Evolutionary conservation across 37 sponge, comb jelly and placozoan genomes (phyloP).

Genomic region (Cliona cf. orientalis): DNA sequence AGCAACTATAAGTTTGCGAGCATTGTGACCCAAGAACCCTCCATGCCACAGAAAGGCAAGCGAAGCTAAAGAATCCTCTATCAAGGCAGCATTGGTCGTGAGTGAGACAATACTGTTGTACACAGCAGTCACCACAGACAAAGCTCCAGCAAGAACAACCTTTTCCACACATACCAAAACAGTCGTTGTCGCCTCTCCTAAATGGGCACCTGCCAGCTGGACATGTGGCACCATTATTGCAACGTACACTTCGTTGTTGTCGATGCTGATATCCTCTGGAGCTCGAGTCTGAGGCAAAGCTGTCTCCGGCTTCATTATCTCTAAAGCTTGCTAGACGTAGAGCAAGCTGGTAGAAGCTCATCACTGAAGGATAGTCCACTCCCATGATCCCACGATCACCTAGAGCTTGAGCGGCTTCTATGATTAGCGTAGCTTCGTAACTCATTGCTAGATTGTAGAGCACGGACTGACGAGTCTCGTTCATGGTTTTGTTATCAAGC

Average conservation of each 20-base stretch:
- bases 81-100: slow-evolving; percentile 24
- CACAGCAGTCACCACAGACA: slow-evolving; percentile 30
- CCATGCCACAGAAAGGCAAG: slow-evolving; percentile 22
- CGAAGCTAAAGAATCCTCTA: slow-evolving; percentile 11
- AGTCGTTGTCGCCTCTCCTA: not conserved
- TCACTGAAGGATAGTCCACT: not conserved
- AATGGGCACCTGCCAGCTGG: not conserved
- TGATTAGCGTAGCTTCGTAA: not conserved
- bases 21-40: slow-evolving; percentile 5
- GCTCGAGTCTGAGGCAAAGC: too few relatives aligned
- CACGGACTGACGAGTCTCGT: not conserved
- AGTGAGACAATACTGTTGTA: not conserved
- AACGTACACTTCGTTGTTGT: not conserved
- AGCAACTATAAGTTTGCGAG: not conserved
- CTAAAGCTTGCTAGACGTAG: not conserved
- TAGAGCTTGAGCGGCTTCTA: slow-evolving; percentile 18
- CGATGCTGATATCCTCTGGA: not conserved
- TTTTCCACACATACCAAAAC: slow-evolving; percentile 38
- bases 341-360: not conserved
- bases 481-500: not conserved
- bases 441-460: not conserved
- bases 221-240: not conserved
- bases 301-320: not conserved
- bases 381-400: not conserved
- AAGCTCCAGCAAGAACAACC: slow-evolving; percentile 19